Base-by-base conservation (phyloP, 2,113 vertebrate genomes). In the Setophaga petechia region DNA sequence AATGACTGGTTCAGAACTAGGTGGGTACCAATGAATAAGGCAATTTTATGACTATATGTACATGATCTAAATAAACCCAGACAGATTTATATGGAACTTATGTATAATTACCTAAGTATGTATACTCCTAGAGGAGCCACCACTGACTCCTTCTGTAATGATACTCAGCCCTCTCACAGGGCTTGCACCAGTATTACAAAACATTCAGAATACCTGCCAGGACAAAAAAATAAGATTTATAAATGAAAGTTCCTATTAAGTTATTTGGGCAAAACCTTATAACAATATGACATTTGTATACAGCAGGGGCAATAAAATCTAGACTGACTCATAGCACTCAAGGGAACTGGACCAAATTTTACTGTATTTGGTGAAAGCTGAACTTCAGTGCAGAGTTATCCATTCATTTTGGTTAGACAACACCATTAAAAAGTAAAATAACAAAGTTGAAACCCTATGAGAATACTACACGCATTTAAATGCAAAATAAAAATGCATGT, bases 401-500 rank as follows among this genome's bases (percentile, higher is more conserved):
- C 12, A 49, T 84, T 90, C 22, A 44, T 74, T 90, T 78, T 57
- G 57, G 37, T 77, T 41, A 57, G 47, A 93, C 28, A 78, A 33
- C 33, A 79, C 31, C 28, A 84, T 87, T 90, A 81, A 84, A 81
- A 87, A 87, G 80, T 28, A 72, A 90, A 93, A 86, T 68, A 92
- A 46, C 43, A 43, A 46, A 72, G 61, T 30, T 57, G 65, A 95
- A 86, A 24, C 15, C 41, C 49, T 28, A 2, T 14, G 57, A 84
- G 65, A 81, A 89, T 73, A 82, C 15, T 69, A 8, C n/a, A 72
- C 9, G 18, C 25, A 75, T 76, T 24, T 62, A 54, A 96, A 96
- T 74, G 65, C 58, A 77, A 94, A 96, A 92, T 76, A 87, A 94
- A 86, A 94, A 78, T 44, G 31, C 52, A 93, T 39, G 85, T 73